Evolutionary conservation across 2,888 invertebrate species (phyloP).

Genomic region (Sinelater perroti): DNA sequence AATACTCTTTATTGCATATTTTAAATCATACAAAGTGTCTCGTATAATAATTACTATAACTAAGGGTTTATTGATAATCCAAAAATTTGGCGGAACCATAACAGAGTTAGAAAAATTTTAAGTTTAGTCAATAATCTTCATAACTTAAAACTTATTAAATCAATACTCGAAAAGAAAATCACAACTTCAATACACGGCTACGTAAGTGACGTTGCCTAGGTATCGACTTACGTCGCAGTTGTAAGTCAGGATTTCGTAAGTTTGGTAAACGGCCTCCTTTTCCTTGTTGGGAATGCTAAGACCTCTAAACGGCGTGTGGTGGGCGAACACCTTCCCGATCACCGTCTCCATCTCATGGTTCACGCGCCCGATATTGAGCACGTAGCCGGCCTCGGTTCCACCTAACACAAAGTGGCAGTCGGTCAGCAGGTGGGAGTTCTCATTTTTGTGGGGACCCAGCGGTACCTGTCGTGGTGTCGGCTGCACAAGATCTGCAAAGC

Average conservation of each 20-base stretch:
- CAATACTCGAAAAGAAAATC: no score
- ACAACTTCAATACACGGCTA: not conserved
- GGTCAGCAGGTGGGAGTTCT: conserved; percentile 22
- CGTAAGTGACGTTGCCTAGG: not conserved
- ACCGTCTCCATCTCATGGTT: conserved; percentile 20
- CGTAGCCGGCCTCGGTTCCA: conserved; percentile 25
- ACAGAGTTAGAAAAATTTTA: no score
- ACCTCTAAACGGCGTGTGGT: conserved; percentile 19
- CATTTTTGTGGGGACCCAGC: conserved; percentile 26
- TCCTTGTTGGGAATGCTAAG: conserved; percentile 23
- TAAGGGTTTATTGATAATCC: no score
- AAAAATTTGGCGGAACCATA: no score
- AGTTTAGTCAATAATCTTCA: no score
- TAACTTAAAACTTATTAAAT: no score
- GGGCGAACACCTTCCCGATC: conserved; percentile 27
- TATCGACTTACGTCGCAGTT: not conserved
- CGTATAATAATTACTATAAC: no score
- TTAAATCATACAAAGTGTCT: no score
- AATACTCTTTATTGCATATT: no score
- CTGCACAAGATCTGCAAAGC: conserved; percentile 30
- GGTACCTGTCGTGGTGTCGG: conserved; percentile 16
- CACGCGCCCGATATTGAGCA: conserved; percentile 29
- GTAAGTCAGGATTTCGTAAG: conserved; percentile 26
- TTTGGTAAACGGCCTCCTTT: conserved; percentile 16
- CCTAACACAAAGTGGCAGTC: conserved; percentile 28